Evolutionary conservation across 1,140 invertebrate genomes (phyloP), one percentile per base, ranked within the genome.

Genomic region (Oedothorax gibbosus): DNA sequence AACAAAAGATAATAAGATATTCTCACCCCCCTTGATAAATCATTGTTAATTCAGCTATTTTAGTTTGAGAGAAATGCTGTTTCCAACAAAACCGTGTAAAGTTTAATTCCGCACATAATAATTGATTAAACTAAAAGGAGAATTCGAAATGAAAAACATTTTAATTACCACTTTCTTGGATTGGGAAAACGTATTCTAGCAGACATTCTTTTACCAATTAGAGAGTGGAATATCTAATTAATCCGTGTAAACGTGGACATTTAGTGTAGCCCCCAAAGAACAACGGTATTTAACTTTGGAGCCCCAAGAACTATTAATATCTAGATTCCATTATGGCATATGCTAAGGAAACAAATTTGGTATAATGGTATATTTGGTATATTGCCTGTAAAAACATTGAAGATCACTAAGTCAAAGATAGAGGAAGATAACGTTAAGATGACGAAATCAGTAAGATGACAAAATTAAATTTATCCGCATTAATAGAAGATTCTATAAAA

Each of bases 121-220:
- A 35, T 35, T 75, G 21, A 60, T 60, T 60, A 60, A 75, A 60
- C 54, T 8, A 71, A 54, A 53, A 35, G 60, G 54, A 10, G 54
- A 35, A 35, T 57, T 75, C 72, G 15, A 18, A 49, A 75, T 3
- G 53, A 56, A 75, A 18, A 14, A 71, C 51, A 71, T 53, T 75
- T 62, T 60, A 75, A 75, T 75, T 75, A 75, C 20, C 60, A 35
- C n/a, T 60, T 14, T 60, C 54, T n/a, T 56, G 11, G 10, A 8
- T 56, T 14, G 60, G 60, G 18, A 21, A 57, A 75, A 14, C 12
- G 54, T 7, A 75, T 75, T 35, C 54, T 49, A 57, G 7, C 8
- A 49, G 20, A 75, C 21, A 75, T 75, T 35, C 54, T 35, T 60
- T 75, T 15, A 18, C 72, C 56, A 71, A 71, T 71, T 71, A 53